Conservation (phyloP, 2,113 vertebrate genomes). For the Sakesphorus luctuosus region DNA sequence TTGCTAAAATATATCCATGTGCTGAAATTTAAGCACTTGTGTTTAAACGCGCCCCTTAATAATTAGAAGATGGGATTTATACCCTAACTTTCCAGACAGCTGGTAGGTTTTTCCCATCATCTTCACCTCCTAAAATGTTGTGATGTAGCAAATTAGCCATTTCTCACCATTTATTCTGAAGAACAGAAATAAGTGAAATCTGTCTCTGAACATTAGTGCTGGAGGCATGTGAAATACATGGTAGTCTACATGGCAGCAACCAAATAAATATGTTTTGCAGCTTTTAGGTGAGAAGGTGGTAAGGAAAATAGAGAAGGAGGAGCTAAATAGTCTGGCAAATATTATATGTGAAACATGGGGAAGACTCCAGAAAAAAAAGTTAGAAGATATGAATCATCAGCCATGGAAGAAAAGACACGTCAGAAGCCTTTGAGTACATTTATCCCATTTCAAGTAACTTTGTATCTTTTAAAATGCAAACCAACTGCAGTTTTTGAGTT, state of each 20-base stretch:
- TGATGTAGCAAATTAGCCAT: slow-evolving; percentile 58
- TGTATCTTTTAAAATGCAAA: not conserved
- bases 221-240: slow-evolving; percentile 24
- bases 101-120: not conserved
- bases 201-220: slow-evolving; percentile 33
- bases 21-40: not conserved
- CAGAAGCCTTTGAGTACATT: not conserved
- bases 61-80: slow-evolving; percentile 8
- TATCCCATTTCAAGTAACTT: not conserved
- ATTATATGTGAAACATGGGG: not conserved
- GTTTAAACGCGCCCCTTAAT: not conserved
- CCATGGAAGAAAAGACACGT: not conserved
- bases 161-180: slow-evolving; percentile 48
- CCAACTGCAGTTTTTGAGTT: not conserved
- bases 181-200: slow-evolving; percentile 55
- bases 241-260: not conserved
- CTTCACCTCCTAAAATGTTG: slow-evolving; percentile 55
- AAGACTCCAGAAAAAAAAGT: not conserved
- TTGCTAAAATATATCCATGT: not conserved
- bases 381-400: not conserved
- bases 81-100: slow-evolving; percentile 50
- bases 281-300: slow-evolving; percentile 37
- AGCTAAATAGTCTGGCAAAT: slow-evolving; percentile 15
- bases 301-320: slow-evolving; percentile 48
- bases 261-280: slow-evolving; percentile 42